Conservation (phyloP, 2,113 vertebrate genomes). For the Hemicordylus capensis region DNA sequence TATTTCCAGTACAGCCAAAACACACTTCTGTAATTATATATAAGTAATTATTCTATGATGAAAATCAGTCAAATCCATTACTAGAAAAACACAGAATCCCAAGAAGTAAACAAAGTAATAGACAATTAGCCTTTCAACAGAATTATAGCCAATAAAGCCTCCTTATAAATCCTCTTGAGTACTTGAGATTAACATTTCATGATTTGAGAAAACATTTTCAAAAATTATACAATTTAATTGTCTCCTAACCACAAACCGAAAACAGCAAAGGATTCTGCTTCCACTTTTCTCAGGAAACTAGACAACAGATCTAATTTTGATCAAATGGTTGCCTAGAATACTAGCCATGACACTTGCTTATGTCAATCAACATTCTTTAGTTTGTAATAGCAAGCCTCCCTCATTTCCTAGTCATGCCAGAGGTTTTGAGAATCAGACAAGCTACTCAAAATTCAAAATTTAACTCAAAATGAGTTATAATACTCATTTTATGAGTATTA, state of each 20-base stretch:
- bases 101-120: not conserved
- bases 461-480: too few relatives aligned
- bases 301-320: slow-evolving; percentile 19
- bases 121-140: not conserved
- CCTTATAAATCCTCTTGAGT: not conserved
- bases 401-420: not conserved
- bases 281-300: not conserved
- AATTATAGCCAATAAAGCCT: not conserved
- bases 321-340: not conserved
- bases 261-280: not conserved
- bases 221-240: not conserved
- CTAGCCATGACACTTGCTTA: not conserved
- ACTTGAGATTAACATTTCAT: not conserved
- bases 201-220: not conserved
- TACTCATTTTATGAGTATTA: too few relatives aligned
- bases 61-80: slow-evolving; percentile 17
- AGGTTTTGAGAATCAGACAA: not conserved
- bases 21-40: slow-evolving; percentile 14
- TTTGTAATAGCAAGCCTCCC: not conserved
- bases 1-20: not conserved
- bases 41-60: slow-evolving; percentile 15
- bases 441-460: too few relatives aligned
- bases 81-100: not conserved
- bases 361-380: not conserved
- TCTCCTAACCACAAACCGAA: not conserved